Percentiles rank a stretch among this genome's conserved stretches.
Evolutionary conservation across 2,797 vertebrate genomes (phyloP).

Genomic region (Selene dorsalis): DNA sequence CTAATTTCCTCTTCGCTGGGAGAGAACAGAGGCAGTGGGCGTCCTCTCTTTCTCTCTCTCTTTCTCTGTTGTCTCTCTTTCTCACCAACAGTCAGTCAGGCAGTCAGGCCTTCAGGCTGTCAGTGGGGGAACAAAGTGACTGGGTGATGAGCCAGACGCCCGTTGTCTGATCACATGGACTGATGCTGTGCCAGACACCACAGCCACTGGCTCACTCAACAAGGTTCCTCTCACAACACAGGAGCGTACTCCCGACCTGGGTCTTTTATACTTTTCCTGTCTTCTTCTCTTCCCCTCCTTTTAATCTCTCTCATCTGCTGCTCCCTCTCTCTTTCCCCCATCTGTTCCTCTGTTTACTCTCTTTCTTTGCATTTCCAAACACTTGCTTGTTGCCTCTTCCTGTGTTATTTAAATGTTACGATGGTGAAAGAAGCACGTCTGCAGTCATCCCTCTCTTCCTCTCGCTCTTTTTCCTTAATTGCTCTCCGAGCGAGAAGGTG

Average conservation of each 20-base stretch:
- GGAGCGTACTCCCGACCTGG: slow-evolving; percentile 60
- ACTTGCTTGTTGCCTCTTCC: slow-evolving; percentile 20
- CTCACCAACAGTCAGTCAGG: slow-evolving; percentile 73
- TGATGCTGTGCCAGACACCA: slow-evolving; percentile 80
- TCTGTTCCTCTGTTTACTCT: slow-evolving; percentile 55
- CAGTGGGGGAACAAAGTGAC: slow-evolving; percentile 81
- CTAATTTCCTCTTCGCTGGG: slow-evolving; percentile 68
- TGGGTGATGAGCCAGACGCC: slow-evolving; percentile 80
- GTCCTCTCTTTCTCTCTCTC: slow-evolving; percentile 45
- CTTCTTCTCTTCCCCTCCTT: background rate
- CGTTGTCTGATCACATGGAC: slow-evolving; percentile 79
- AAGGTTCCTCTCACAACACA: slow-evolving; percentile 77
- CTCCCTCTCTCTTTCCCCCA: slow-evolving; percentile 46
- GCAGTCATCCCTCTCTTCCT: slow-evolving; percentile 27
- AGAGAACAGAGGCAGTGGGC: slow-evolving; percentile 46
- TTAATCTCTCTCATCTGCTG: slow-evolving; percentile 54
- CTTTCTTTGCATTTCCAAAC: slow-evolving; percentile 49
- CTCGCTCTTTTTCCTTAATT: slow-evolving; percentile 52
- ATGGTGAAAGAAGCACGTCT: slow-evolving; percentile 27
- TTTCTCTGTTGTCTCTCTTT: slow-evolving; percentile 29
- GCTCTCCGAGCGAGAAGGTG: slow-evolving; percentile 57
- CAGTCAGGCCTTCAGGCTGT: slow-evolving; percentile 79
- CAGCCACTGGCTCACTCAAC: slow-evolving; percentile 76
- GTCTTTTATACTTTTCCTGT: slow-evolving; percentile 58
- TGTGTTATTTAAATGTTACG: slow-evolving; percentile 41